Percentiles rank a stretch among this genome's conserved stretches.
Conservation (phyloP, 2,797 vertebrate genomes). For the Martes flavigula region DNA sequence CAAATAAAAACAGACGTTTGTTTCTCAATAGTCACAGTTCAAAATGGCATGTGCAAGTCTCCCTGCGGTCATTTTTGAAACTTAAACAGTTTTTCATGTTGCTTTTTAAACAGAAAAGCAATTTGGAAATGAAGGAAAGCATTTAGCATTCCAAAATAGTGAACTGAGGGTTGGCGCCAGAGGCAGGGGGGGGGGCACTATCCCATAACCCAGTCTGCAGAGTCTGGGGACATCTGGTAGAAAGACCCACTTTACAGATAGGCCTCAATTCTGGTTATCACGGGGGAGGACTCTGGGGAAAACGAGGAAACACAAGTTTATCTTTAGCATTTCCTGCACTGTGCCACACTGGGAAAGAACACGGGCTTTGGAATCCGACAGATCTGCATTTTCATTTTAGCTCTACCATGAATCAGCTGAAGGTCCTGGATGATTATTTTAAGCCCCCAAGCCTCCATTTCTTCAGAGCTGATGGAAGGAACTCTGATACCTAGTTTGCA, state of each 20-base stretch:
- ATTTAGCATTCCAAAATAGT: slow-evolving; percentile 62
- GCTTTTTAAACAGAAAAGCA: slow-evolving; percentile 66
- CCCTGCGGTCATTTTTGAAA: slow-evolving; percentile 60
- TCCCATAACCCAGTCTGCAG: neutral
- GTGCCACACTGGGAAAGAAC: neutral
- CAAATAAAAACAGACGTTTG: slow-evolving; percentile 76
- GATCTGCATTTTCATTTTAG: neutral
- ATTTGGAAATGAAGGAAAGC: slow-evolving; percentile 62
- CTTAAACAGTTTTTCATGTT: slow-evolving; percentile 62
- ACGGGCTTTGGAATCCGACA: neutral
- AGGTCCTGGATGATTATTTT: neutral
- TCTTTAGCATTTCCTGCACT: slow-evolving; percentile 32
- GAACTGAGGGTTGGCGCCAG: neutral
- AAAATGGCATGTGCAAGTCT: slow-evolving; percentile 69
- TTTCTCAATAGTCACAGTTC: slow-evolving; percentile 73
- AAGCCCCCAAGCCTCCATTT: neutral
- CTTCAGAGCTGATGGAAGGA: neutral
- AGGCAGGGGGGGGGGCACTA: neutral
- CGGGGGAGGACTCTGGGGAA: neutral
- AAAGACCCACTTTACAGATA: slow-evolving; percentile 48
- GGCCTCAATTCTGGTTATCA: slow-evolving; percentile 4
- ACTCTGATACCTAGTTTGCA: neutral
- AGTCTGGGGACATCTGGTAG: neutral
- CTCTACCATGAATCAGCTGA: neutral
- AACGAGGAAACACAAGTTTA: slow-evolving; percentile 9